phyloP scores from a whole-genome alignment of 2,797 vertebrate genomes.

The Amblyraja radiata region DNA sequence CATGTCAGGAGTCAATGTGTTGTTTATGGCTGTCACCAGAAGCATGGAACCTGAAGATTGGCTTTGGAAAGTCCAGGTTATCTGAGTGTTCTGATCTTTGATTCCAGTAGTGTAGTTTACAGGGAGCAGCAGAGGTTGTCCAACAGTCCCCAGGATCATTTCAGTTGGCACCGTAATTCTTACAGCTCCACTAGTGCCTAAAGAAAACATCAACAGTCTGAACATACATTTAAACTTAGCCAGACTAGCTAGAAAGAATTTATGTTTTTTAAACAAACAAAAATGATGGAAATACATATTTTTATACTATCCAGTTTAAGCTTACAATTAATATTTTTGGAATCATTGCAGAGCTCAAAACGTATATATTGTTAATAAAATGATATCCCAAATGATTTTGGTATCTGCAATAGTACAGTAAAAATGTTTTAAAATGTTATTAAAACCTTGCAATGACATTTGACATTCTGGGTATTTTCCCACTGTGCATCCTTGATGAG shows the following conservation, averaged over 20 bases:
- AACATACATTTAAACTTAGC: neutral
- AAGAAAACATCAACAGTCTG: slow-evolving; percentile 5
- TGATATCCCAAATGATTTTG: neutral
- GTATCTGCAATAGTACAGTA: neutral
- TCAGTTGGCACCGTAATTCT: slow-evolving; percentile 11
- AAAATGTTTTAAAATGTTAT: neutral
- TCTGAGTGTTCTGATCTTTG: slow-evolving; percentile 28
- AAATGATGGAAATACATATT: neutral
- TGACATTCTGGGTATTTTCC: neutral
- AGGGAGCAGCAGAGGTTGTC: slow-evolving; percentile 8
- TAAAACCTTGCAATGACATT: neutral
- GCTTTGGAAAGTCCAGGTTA: slow-evolving; percentile 37
- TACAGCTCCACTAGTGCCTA: slow-evolving; percentile 26
- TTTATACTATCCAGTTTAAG: neutral
- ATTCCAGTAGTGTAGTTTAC: slow-evolving; percentile 26
- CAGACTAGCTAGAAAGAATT: neutral
- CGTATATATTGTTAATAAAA: neutral
- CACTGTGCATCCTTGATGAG: neutral
- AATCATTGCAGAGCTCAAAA: too few species aligned
- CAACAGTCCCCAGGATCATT: slow-evolving; percentile 14
- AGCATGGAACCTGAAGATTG: slow-evolving; percentile 49
- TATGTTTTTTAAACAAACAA: neutral
- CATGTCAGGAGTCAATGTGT: slow-evolving; percentile 57
- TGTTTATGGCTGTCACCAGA: slow-evolving; percentile 70
- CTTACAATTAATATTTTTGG: too few species aligned